phyloP scores from a whole-genome alignment of 2,113 vertebrate species.

The Oxyruncus cristatus region DNA sequence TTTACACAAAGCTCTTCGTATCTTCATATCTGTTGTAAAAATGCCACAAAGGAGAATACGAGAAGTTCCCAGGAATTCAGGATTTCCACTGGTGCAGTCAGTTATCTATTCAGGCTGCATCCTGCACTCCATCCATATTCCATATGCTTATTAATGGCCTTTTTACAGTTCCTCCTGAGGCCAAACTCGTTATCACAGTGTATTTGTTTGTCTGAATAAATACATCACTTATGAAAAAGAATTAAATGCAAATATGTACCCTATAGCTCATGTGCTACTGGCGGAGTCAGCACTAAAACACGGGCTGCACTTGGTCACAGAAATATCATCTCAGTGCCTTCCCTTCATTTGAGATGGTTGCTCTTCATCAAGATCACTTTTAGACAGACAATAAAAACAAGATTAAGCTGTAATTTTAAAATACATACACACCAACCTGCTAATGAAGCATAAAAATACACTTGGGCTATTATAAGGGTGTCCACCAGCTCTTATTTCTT shows the following conservation, averaged over 20 bases:
- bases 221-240: neutral
- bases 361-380: neutral
- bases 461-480: neutral
- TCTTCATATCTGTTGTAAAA: neutral
- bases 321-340: neutral
- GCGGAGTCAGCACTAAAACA: neutral
- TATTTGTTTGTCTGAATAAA: neutral
- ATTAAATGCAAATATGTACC: rapidly evolving
- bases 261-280: neutral
- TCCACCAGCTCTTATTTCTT: neutral
- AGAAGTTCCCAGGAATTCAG: neutral
- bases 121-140: neutral
- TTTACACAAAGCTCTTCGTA: neutral
- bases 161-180: neutral
- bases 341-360: neutral
- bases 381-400: neutral
- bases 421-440: neutral
- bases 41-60: neutral
- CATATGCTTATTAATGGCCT: neutral
- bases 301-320: neutral
- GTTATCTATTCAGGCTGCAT: neutral
- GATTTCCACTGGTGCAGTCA: neutral
- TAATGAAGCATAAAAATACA: neutral
- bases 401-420: neutral
- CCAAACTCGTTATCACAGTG: neutral